These are phyloP conservation scores for Antheraea mylitta DNA, from an alignment of 1,140 invertebrate genomes.

Conservation along the genomic window DNA sequence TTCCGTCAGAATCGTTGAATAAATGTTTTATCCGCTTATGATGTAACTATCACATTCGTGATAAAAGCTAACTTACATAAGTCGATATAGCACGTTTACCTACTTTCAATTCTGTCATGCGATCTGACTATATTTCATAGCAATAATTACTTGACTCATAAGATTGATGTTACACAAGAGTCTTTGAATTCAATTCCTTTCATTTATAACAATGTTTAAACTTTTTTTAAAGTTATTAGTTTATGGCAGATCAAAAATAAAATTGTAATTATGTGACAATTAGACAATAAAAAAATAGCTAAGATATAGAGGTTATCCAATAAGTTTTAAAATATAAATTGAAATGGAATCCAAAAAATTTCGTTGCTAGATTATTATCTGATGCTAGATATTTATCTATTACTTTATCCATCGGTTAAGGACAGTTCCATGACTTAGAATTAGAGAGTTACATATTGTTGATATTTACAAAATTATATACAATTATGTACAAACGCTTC, in stretches of 20 bases:
- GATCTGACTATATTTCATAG: neutral
- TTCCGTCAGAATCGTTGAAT: slow-evolving; percentile 41
- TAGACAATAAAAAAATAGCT: too few relatives aligned
- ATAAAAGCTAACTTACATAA: slow-evolving; percentile 25
- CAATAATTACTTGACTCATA: neutral
- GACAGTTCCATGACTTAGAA: too few relatives aligned
- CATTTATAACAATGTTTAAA: too few relatives aligned
- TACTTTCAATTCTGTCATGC: slow-evolving; percentile 25
- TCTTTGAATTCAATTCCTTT: too few relatives aligned
- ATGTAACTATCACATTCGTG: slow-evolving; percentile 13
- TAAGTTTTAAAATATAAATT: neutral
- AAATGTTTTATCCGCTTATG: slow-evolving; percentile 19
- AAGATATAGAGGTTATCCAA: too few relatives aligned
- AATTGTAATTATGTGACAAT: too few relatives aligned
- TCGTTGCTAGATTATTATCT: neutral
- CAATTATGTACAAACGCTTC: too few relatives aligned
- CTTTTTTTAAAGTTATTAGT: too few relatives aligned
- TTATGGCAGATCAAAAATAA: too few relatives aligned
- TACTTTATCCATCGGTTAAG: too few relatives aligned
- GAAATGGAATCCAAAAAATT: neutral
- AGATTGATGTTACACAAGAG: neutral
- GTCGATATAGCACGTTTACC: slow-evolving; percentile 27
- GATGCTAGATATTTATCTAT: too few relatives aligned
- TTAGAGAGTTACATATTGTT: neutral
- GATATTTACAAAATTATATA: too few relatives aligned